Evolutionary conservation across 2,797 vertebrate species (phyloP).

Genomic region (Aeoliscus strigatus): DNA sequence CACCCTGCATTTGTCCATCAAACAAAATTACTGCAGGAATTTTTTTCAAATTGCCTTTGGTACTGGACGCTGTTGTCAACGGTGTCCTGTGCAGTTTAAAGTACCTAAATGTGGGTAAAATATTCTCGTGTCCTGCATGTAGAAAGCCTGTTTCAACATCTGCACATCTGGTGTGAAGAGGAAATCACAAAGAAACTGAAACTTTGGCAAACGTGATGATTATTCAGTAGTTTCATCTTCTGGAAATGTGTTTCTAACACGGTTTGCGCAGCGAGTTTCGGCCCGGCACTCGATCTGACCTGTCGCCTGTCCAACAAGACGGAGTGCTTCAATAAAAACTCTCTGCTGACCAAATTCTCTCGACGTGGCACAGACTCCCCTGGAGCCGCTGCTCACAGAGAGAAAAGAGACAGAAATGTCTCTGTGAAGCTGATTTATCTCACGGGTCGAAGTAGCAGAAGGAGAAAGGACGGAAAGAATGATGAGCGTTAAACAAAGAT

Average conservation of each 20-base stretch:
- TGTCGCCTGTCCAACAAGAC: conserved; percentile 49
- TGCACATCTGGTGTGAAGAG: conserved; percentile 25
- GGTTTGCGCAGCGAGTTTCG: conserved; percentile 20
- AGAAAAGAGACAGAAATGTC: conserved; percentile 38
- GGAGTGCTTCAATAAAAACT: conserved; percentile 58
- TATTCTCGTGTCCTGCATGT: no score
- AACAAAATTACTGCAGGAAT: no score
- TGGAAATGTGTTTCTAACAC: conserved; percentile 24
- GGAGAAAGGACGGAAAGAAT: conserved; percentile 3
- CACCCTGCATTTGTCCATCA: no score
- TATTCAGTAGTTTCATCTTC: conserved; percentile 17
- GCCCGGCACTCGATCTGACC: conserved; percentile 35
- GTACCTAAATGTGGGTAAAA: no score
- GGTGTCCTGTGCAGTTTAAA: no score
- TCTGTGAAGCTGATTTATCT: conserved; percentile 54
- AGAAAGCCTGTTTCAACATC: no score
- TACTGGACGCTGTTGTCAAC: no score
- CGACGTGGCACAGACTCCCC: conserved; percentile 46
- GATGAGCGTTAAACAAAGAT: conserved; percentile 17
- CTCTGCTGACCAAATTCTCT: conserved; percentile 42
- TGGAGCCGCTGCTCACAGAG: conserved; percentile 38
- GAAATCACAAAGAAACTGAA: conserved; percentile 2
- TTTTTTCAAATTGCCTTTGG: no score
- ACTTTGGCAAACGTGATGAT: conserved; percentile 9
- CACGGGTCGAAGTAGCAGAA: conserved; percentile 30